Base-by-base conservation (phyloP, 2,797 vertebrate genomes). In the Pangasius djambal region DNA sequence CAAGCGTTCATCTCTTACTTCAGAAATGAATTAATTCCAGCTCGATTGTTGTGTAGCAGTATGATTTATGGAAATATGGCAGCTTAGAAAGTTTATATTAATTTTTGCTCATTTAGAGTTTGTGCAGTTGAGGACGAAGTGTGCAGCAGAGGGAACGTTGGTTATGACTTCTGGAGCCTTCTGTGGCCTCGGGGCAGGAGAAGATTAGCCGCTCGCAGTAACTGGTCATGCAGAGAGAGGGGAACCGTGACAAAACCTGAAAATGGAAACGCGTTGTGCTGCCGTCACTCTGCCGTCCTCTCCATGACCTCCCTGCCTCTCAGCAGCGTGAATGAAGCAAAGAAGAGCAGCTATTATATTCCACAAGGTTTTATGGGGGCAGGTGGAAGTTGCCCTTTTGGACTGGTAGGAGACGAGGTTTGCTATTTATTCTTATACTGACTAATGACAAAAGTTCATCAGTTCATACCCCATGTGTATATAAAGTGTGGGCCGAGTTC, bases 91-190 rank as follows among this genome's bases (percentile, higher is more conserved):
- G 44, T 85, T 37, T 12, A 0, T 5, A 69, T 55, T 22, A 70
- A 85, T 85, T 70, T 37, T 34, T 70, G 37, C 65, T 65, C 25
- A 5, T 65, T 83, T 48, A 9, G 22, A 85, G 83, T 67, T 81
- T 40, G 6, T 55, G n/a, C 25, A 34, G 59, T 83, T 28, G 55
- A 75, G 81, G 77, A 72, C 10, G 74, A 87, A 57, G 44, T 37
- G 86, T 78, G 84, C 75, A 44, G 86, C 10, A 18, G 88, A 8
- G 61, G 82, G 83, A 88, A 83, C 57, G 3, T 37, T 69, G 75
- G 90, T 87, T 92, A 88, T 91, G 92, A 91, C 90, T 92, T 92
- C 88, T 88, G 86, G 84, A 92, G 88, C 90, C 87, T 89, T 89
- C 86, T 61, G 65, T 86, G 90, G 88, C 91, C 90, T 91, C 82